A percentile compares a stretch with the other conserved stretches of the same genome.
phyloP scores from a whole-genome alignment of 64 coral and sea anemone genomes.

The Actinia equina region DNA sequence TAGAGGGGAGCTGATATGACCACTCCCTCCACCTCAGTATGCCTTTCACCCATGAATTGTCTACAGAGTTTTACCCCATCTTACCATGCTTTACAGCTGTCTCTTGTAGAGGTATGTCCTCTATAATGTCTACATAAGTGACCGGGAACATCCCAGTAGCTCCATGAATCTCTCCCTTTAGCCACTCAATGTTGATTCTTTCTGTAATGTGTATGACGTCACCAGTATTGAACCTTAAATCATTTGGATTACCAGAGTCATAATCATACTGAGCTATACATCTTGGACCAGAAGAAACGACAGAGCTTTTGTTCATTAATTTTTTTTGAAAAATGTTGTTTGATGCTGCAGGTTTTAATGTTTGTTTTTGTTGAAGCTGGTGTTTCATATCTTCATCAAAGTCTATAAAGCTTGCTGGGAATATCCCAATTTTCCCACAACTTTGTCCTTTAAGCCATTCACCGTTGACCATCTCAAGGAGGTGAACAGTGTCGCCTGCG shows the following conservation, averaged over 20 bases:
- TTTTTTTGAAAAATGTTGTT: neutral
- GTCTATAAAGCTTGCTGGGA: slow-evolving; percentile 86
- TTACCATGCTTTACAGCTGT: neutral
- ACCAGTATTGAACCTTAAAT: slow-evolving; percentile 64
- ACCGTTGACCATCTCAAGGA: slow-evolving; percentile 61
- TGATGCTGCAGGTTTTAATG: neutral
- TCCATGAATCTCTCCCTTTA: slow-evolving; percentile 76
- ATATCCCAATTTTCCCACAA: slow-evolving; percentile 58
- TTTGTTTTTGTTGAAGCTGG: slow-evolving; percentile 11
- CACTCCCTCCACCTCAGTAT: no score
- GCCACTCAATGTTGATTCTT: slow-evolving; percentile 79
- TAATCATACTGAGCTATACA: slow-evolving; percentile 83
- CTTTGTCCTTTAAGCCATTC: slow-evolving; percentile 80
- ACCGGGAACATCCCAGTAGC: slow-evolving; percentile 78
- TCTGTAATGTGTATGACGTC: slow-evolving; percentile 69
- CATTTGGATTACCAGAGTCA: slow-evolving; percentile 38
- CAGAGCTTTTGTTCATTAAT: neutral
- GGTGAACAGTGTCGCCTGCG: slow-evolving; percentile 54
- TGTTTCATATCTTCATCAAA: slow-evolving; percentile 30
- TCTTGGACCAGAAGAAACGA: slow-evolving; percentile 38
- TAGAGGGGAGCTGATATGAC: no score
- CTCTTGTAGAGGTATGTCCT: slow-evolving; percentile 22
- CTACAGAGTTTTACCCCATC: neutral
- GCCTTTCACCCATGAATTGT: no score
- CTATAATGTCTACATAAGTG: slow-evolving; percentile 72